These are phyloP conservation scores for Microtus richardsoni DNA, from an alignment of 2,113 vertebrate genomes.

Conservation along the genomic window DNA sequence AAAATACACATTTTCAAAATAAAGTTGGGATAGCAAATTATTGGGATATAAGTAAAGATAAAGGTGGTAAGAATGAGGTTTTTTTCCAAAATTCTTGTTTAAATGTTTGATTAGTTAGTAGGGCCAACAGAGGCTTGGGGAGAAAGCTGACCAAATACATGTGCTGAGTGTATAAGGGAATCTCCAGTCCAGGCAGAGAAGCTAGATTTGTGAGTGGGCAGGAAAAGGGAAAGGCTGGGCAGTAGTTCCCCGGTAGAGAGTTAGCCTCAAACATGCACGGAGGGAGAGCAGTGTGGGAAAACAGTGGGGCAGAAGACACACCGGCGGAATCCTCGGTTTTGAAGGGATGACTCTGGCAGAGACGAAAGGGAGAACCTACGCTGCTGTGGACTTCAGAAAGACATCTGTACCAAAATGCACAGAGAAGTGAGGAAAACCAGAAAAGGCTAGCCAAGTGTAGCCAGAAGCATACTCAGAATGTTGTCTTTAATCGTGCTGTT, in stretches of 20 bases:
- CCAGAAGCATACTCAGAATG: background rate
- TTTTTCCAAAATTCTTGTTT: background rate
- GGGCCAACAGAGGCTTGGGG: background rate
- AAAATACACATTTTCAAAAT: background rate
- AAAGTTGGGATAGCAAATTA: background rate
- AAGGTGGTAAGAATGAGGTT: background rate
- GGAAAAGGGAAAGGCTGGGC: background rate
- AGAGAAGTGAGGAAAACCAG: background rate
- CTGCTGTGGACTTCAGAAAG: background rate
- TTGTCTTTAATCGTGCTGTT: background rate
- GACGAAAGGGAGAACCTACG: rapidly evolving
- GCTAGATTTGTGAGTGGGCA: too few species aligned
- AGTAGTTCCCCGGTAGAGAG: background rate
- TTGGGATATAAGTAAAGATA: background rate
- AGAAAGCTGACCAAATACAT: background rate
- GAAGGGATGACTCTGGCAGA: background rate
- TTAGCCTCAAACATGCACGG: too few species aligned
- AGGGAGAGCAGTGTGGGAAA: rapidly evolving
- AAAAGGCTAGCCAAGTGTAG: background rate
- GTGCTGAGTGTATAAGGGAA: background rate
- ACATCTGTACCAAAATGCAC: background rate
- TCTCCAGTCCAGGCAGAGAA: background rate
- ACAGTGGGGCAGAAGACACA: too few species aligned
- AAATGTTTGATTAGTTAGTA: background rate
- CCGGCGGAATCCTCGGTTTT: background rate